phyloP scores from a whole-genome alignment of 2,113 vertebrate genomes.

The Craseonycteris thonglongyai region DNA sequence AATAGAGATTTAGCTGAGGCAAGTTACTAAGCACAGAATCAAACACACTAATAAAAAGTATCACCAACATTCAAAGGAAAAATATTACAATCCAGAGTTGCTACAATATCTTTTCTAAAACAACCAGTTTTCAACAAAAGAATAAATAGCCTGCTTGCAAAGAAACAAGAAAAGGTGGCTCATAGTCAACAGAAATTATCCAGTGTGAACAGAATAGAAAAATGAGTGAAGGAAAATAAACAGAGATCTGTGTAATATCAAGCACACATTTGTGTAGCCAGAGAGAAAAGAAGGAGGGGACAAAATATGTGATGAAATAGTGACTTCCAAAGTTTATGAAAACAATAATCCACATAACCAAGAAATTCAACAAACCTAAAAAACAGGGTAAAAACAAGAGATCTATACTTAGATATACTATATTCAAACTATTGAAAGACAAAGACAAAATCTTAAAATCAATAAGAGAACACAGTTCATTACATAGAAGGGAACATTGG shows the following conservation, averaged over 20 bases:
- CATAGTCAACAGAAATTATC: background rate
- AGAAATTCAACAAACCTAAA: background rate
- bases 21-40: too few species aligned
- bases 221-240: background rate
- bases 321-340: background rate
- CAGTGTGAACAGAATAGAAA: background rate
- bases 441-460: background rate
- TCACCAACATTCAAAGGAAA: too few species aligned
- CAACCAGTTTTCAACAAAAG: background rate
- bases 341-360: background rate
- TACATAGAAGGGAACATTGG: background rate
- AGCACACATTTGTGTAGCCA: background rate
- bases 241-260: background rate
- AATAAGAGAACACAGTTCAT: background rate
- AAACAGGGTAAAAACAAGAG: background rate
- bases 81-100: too few species aligned
- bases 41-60: too few species aligned
- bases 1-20: too few species aligned
- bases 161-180: background rate
- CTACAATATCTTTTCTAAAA: too few species aligned
- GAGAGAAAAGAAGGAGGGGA: background rate
- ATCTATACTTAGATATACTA: background rate
- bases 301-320: background rate
- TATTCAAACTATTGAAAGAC: background rate
- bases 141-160: background rate